Conservation (phyloP, 2,113 vertebrate genomes). For the Saimiri boliviensis region DNA sequence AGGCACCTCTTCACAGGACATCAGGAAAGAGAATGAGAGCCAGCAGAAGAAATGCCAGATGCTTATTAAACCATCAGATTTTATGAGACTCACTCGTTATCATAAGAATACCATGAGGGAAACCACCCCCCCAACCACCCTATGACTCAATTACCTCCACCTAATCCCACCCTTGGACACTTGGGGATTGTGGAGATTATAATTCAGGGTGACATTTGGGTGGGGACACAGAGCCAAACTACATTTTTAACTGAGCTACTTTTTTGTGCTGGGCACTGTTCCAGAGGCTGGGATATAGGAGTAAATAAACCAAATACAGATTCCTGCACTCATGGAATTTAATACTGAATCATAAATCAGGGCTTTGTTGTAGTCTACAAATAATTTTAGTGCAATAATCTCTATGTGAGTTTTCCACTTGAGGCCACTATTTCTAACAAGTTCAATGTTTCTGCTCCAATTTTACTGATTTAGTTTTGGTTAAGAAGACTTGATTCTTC, state of each 20-base stretch:
- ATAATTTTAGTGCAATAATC: neutral
- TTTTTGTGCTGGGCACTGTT: neutral
- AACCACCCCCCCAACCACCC: too few relatives aligned
- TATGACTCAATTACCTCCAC: too few relatives aligned
- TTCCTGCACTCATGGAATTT: neutral
- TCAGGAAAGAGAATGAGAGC: too few relatives aligned
- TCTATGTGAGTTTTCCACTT: neutral
- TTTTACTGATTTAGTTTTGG: slow-evolving; percentile 22
- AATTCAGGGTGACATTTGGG: too few relatives aligned
- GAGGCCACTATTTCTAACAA: neutral
- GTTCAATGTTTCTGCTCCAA: neutral
- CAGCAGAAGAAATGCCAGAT: too few relatives aligned
- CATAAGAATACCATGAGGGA: too few relatives aligned
- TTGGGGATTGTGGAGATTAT: too few relatives aligned
- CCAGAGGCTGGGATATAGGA: neutral
- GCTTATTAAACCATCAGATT: too few relatives aligned
- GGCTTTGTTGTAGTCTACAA: neutral
- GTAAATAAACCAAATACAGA: neutral
- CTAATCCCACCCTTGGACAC: too few relatives aligned
- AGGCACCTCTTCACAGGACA: too few relatives aligned
- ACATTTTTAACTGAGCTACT: neutral
- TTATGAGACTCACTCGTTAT: too few relatives aligned
- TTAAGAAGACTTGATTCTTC: slow-evolving; percentile 16
- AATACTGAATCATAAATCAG: neutral
- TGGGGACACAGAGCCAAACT: too few relatives aligned